Conservation (phyloP, 2,797 vertebrate genomes). For the Tenualosa ilisha region DNA sequence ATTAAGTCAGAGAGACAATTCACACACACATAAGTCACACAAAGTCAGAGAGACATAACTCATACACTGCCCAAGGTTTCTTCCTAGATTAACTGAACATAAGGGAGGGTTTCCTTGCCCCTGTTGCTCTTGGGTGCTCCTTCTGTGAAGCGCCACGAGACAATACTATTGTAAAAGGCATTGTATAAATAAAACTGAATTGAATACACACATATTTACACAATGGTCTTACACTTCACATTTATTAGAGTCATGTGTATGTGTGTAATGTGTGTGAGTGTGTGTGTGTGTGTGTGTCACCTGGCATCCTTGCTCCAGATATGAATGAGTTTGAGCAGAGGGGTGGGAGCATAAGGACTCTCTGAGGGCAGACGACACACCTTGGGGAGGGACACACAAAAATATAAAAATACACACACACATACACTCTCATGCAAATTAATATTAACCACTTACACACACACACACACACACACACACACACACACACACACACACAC, state of each 20-base stretch:
- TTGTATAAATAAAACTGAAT: no score
- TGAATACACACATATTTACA: no score
- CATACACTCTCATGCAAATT: no score
- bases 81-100: no score
- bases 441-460: background rate
- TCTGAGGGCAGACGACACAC: slow-evolving; percentile 87
- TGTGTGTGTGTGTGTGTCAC: slow-evolving; percentile 46
- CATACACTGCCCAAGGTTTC: no score
- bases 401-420: background rate
- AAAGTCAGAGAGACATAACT: background rate
- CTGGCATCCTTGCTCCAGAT: slow-evolving; percentile 90
- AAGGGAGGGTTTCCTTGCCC: no score
- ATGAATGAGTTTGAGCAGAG: slow-evolving; percentile 88
- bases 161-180: no score
- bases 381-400: slow-evolving; percentile 62
- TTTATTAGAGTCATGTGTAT: background rate
- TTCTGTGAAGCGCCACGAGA: no score
- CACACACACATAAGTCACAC: background rate
- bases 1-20: no score
- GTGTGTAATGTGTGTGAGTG: background rate
- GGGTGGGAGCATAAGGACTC: slow-evolving; percentile 90
- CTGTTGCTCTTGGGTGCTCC: no score
- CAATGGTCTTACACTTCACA: no score
- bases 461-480: background rate
- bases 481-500: background rate